Conservation (phyloP, 2,113 vertebrate species). For the Petromus typicus region DNA sequence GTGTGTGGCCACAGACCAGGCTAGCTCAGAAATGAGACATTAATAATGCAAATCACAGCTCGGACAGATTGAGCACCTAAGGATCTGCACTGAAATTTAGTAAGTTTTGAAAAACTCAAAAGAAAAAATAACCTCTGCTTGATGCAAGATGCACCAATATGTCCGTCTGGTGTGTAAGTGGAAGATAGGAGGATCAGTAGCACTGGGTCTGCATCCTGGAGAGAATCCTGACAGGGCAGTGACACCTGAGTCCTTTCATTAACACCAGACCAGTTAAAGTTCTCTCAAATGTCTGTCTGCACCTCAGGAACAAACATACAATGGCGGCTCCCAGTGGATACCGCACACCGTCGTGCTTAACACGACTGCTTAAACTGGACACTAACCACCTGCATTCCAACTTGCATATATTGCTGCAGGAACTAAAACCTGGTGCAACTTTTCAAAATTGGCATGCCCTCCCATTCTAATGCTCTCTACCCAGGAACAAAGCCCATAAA, state of each 20-base stretch:
- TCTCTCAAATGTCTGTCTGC: neutral
- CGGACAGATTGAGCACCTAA: neutral
- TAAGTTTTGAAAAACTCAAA: neutral
- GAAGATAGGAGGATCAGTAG: neutral
- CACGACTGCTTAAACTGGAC: neutral
- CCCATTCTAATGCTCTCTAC: too few species aligned
- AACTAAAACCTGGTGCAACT: neutral
- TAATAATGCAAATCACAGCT: neutral
- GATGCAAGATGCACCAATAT: neutral
- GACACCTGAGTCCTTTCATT: neutral
- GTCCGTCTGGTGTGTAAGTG: neutral
- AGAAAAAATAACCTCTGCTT: neutral
- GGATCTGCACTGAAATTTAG: neutral
- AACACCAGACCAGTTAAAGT: neutral
- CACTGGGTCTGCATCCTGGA: neutral
- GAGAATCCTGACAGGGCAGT: neutral
- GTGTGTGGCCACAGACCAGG: fast-evolving
- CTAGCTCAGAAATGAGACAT: neutral
- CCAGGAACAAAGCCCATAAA: neutral
- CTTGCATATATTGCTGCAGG: neutral
- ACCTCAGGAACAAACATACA: neutral
- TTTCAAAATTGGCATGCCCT: neutral
- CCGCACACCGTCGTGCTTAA: neutral
- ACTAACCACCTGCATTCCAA: neutral
- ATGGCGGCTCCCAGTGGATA: neutral